phyloP scores from a whole-genome alignment of 2,888 invertebrate genomes.

The Ectemnius cavifrons region DNA sequence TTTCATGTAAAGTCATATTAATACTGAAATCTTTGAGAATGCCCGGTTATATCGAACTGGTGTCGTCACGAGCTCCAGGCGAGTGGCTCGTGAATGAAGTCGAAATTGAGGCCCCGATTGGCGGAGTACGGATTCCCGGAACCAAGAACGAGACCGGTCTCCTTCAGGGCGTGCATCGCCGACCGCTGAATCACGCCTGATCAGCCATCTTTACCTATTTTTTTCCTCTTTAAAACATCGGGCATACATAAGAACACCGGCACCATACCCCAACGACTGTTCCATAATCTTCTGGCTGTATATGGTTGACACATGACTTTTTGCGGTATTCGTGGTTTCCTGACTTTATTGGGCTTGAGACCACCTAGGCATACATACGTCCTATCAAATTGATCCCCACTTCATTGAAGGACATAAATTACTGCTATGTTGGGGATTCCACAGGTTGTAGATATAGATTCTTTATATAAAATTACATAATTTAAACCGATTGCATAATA shows the following conservation, averaged over 20 bases:
- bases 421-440: not conserved
- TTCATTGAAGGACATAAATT: not conserved
- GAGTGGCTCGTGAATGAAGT: conserved; percentile 50
- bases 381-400: not conserved
- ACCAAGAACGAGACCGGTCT: conserved; percentile 47
- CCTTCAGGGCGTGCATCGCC: conserved; percentile 65
- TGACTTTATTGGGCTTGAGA: not conserved
- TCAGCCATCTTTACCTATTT: conserved; percentile 68
- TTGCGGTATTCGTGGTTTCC: not conserved
- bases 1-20: too few relatives aligned
- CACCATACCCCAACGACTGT: not conserved
- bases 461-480: too few relatives aligned
- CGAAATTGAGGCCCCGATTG: conserved; percentile 53
- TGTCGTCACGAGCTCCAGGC: conserved; percentile 43
- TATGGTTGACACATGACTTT: conserved; percentile 2
- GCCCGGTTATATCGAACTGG: conserved; percentile 33
- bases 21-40: not conserved
- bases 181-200: conserved; percentile 69
- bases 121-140: conserved; percentile 62
- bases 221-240: conserved; percentile 38
- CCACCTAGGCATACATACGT: not conserved
- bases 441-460: too few relatives aligned
- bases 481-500: too few relatives aligned
- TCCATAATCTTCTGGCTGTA: not conserved
- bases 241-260: conserved; percentile 9